Base-by-base conservation (phyloP, 2,113 vertebrate species). In the Festucalex cinctus region DNA sequence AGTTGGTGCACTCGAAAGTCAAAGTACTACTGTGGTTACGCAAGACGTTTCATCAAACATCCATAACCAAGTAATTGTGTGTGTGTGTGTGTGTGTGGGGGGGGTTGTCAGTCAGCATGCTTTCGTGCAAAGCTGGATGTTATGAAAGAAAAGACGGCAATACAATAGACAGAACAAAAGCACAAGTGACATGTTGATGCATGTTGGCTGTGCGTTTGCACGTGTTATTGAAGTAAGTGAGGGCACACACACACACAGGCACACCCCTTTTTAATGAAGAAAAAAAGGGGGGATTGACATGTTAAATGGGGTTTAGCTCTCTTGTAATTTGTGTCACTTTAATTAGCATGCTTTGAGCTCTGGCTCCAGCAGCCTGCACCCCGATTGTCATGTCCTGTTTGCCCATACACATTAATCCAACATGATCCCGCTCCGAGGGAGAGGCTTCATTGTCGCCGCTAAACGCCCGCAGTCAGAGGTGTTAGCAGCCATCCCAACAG, bases 401-500 rank as follows among this genome's bases (percentile, higher is more conserved):
- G 62, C 72, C 77, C 76, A 74, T 73, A 83, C 73, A 46, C 61
- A 81, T 84, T 85, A 65, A 81, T 83, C 86, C 79, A 44, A 79
- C 79, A 75, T 77, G 84, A 78, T 88, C 83, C 83, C 71, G 74
- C 66, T 81, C 76, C 9, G 72, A 83, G 80, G 79, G 81, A 88
- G 78, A 67, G 75, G 86, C 79, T 89, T 81, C 71, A 73, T 85
- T 86, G 79, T 86, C 80, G 65, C 80, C 4, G 32, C 1, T 78
- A 83, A 88, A 86, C 90, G 88, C 84, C 82, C 86, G 84, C 72
- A 67, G 76, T 77, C 82, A 78, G 73, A 87, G 87, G 84, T 83
- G 59, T 81, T 77, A 88, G 83, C 86, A 87, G 71, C 87, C 68
- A 83, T 90, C 77, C 78, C 61, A 68, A 75, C 71, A 76, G 70